Base-by-base conservation (phyloP, 2,888 invertebrate species). In the Eulithis prunata region DNA sequence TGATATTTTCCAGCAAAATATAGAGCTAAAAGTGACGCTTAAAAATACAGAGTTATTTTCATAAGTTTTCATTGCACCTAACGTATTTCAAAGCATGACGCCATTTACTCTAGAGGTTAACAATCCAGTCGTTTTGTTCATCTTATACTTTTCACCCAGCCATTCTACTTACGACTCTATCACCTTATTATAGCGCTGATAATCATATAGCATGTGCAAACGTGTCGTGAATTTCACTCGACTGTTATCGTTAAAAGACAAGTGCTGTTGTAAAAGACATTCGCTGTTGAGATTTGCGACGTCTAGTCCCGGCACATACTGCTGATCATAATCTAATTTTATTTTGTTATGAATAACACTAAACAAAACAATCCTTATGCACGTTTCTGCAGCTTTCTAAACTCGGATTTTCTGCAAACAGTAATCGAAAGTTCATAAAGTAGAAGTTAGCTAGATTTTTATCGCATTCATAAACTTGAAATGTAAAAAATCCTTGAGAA, bases 241-340 rank as follows among this genome's bases (percentile, higher is more conserved):
- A 60, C 78, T 73, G 76, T 76, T 70, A 77, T 78, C 75, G 78
- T 79, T 82, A 77, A 82, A 73, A 75, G 66, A 70, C 68, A 73
- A 78, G 75, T 73, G 68, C 64, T 70, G 78, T 75, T 75, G 75
- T 80, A 80, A 80, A 78, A 76, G 71, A 69, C 70, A 73, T 70
- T 69, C 61, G 71, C 62, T 62, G 77, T 75, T 74, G 72, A 75
- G 78, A 76, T 78, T 81, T 76, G 70, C 64, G 70, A 70, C 58
- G 71, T 70, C 70, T 57, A 66, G 68, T 59, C 58, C 64, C 57
- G 59, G 56, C 55, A 47, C 64, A 58, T 64, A 63, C 60, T 51
- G 52, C 57, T 55, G 72, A 70, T 73, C 66, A 71, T 70, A 72
- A 73, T 71, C 64, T 62, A 52, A 66, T 66, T 68, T 71, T 71